phyloP scores from a whole-genome alignment of 2,888 invertebrate species.

The Lithophane leautieri region DNA sequence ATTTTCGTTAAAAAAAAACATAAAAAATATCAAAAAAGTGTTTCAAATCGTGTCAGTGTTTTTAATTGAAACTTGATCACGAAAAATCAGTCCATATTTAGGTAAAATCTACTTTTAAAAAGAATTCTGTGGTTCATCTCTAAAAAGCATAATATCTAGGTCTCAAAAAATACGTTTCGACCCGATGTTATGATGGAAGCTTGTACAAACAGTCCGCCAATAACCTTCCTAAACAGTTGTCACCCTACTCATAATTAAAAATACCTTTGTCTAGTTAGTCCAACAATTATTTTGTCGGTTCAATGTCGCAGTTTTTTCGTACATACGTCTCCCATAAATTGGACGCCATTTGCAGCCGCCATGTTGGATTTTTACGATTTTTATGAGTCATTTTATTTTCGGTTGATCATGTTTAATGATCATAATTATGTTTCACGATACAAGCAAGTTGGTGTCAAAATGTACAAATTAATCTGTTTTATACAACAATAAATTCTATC shows the following conservation, averaged over 20 bases:
- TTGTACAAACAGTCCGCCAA: background rate
- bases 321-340: conserved; percentile 70
- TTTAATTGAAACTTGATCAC: background rate
- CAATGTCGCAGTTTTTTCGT: conserved; percentile 77
- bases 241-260: conserved; percentile 77
- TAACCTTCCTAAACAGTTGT: conserved; percentile 11
- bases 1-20: no score
- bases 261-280: conserved; percentile 81
- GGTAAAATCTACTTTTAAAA: background rate
- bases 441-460: accelerated
- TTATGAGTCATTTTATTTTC: conserved; percentile 46
- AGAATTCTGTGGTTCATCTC: background rate
- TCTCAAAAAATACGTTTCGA: background rate
- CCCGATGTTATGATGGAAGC: background rate
- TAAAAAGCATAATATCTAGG: no score
- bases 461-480: no score
- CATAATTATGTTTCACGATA: conserved; percentile 6
- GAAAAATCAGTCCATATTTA: background rate
- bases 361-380: conserved; percentile 68
- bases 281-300: conserved; percentile 76
- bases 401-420: conserved; percentile 13
- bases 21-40: no score
- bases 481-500: no score
- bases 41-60: background rate
- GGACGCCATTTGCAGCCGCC: conserved; percentile 73